phyloP scores from a whole-genome alignment of 2,113 vertebrate species.

The Rhineura floridana region DNA sequence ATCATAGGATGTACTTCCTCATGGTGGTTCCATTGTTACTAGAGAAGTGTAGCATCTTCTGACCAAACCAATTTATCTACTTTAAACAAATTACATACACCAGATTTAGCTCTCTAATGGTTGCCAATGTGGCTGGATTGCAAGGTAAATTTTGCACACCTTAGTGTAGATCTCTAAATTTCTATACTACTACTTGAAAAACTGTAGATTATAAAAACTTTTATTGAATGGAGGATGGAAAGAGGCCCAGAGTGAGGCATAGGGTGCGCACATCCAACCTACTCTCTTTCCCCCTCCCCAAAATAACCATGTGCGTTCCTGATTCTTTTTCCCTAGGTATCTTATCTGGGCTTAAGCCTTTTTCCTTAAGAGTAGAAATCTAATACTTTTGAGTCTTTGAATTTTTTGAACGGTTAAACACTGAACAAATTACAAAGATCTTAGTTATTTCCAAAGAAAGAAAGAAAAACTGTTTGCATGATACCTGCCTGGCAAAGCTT shows the following conservation, averaged over 20 bases:
- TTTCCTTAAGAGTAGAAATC: not conserved
- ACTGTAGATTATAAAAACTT: not conserved
- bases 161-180: not conserved
- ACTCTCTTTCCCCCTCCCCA: not conserved
- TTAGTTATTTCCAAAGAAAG: not conserved
- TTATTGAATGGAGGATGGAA: not conserved
- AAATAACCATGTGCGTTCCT: not conserved
- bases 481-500: not conserved
- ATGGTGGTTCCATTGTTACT: conserved; percentile 15
- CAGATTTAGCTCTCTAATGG: conserved; percentile 35
- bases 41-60: conserved; percentile 33
- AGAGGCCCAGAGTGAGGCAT: not conserved
- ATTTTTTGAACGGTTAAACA: not conserved
- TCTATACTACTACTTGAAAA: not conserved
- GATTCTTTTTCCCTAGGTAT: not conserved
- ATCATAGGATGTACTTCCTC: not conserved
- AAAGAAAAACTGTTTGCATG: not conserved
- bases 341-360: not conserved
- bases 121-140: conserved; percentile 23
- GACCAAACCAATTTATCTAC: conserved; percentile 14
- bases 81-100: conserved; percentile 24
- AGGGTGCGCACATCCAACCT: not conserved
- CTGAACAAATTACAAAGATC: not conserved
- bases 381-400: not conserved
- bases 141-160: not conserved